Evolutionary conservation across 2,797 vertebrate species (phyloP).

Genomic region (Gastrophryne carolinensis): DNA sequence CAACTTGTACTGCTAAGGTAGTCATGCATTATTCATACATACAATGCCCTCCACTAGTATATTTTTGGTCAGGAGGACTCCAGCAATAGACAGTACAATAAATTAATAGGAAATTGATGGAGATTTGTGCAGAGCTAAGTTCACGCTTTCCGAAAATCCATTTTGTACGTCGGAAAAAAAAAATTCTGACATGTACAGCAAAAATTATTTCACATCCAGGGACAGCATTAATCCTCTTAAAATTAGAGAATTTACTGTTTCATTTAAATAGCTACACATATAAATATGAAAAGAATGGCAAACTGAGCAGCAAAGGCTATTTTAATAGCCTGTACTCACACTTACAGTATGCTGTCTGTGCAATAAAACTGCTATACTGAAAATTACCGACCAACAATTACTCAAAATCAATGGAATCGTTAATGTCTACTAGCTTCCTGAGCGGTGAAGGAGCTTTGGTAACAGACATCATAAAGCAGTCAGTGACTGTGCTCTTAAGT

Average conservation of each 20-base stretch:
- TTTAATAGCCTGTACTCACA: constrained; percentile 20
- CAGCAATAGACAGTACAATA: constrained; percentile 24
- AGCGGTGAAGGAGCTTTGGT: constrained; percentile 14
- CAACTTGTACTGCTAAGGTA: constrained; percentile 11
- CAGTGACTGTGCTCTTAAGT: constrained; percentile 24
- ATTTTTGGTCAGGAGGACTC: constrained; percentile 29
- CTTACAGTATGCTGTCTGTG: constrained; percentile 9
- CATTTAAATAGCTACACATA: constrained; percentile 44
- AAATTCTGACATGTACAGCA: not conserved
- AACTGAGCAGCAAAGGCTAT: not conserved
- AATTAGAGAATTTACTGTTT: constrained; percentile 36
- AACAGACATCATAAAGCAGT: constrained; percentile 40
- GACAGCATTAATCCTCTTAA: constrained; percentile 17
- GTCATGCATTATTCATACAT: constrained; percentile 34
- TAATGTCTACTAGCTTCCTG: constrained; percentile 31
- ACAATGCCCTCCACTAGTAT: constrained; percentile 25
- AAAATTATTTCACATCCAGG: constrained; percentile 8
- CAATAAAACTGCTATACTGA: constrained; percentile 40
- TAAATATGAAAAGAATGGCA: constrained; percentile 36
- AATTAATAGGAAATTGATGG: constrained; percentile 18
- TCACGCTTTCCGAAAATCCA: constrained; percentile 1
- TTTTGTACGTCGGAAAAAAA: not conserved
- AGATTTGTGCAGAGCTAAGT: not conserved
- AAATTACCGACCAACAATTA: constrained; percentile 47
- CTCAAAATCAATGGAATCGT: constrained; percentile 44